Evolutionary conservation across 1,140 invertebrate species (phyloP).

Genomic region (Riptortus pedestris): DNA sequence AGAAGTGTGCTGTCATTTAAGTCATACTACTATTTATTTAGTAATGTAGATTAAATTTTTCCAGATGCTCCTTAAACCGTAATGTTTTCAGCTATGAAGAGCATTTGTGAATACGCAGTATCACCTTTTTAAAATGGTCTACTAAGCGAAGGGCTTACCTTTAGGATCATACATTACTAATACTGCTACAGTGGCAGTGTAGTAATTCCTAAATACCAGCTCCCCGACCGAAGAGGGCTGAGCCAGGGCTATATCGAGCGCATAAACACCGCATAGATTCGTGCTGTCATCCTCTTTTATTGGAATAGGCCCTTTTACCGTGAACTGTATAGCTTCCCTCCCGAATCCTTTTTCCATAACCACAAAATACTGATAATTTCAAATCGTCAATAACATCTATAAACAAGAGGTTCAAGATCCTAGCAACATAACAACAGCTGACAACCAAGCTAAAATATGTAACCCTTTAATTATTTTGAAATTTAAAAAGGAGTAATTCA

Average conservation of each 20-base stretch:
- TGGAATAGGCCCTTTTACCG: conserved; percentile 12
- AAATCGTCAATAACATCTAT: neutral
- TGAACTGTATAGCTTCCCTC: conserved; percentile 12
- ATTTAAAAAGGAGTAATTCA: too few relatives aligned
- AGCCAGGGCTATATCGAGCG: conserved; percentile 25
- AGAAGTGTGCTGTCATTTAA: too few relatives aligned
- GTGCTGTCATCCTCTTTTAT: neutral
- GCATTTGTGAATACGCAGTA: too few relatives aligned
- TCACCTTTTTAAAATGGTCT: too few relatives aligned
- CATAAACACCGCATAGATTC: neutral
- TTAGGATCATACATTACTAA: conserved; percentile 17
- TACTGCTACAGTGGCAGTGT: conserved; percentile 38
- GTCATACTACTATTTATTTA: too few relatives aligned
- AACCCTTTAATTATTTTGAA: too few relatives aligned
- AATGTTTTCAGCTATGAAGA: too few relatives aligned
- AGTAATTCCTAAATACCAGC: conserved; percentile 43
- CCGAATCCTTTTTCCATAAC: neutral
- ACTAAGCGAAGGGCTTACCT: neutral
- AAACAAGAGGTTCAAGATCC: neutral
- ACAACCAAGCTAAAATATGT: too few relatives aligned
- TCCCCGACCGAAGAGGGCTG: conserved; percentile 38
- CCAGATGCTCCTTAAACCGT: too few relatives aligned
- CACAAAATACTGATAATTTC: neutral
- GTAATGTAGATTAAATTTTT: too few relatives aligned
- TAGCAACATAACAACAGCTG: neutral